Evolutionary conservation across 2,888 invertebrate genomes (phyloP), one percentile per base, ranked within the genome.

Genomic region (Cheilosia vernalis): DNA sequence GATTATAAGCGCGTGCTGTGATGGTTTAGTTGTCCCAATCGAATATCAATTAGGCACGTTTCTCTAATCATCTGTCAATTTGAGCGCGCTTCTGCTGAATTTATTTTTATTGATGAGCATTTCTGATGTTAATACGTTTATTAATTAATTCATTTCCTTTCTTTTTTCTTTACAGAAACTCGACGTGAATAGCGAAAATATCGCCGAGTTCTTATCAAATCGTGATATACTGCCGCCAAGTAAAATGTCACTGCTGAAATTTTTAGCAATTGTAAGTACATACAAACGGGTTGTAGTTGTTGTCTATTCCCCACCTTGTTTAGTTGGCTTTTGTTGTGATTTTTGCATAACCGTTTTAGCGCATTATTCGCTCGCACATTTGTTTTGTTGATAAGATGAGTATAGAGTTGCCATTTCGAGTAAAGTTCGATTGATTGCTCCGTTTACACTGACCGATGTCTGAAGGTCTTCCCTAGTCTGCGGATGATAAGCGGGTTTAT

Each of bases 261-360:
- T 96, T 91, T 93, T 96, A 91, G 96, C 96, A 89, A 95, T 96
- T 94, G 96, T 96, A 94, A 96, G 96, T 95, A 92, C 21, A 37
- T 13, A 37, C 37, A 37, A 13, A 37, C 4, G 1, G 10, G 13
- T 37, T 37, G 13, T 37, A 37, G 37, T 37, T 37, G 7, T 37
- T 37, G 1, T 13, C 13, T 3, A 4, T 37, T 37, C 37, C 13
- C 1, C 37, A 13, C 13, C 37, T 37, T 37, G 37, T 37, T 37
- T 13, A 33, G 9, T 55, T 21, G 0, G 3, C 15, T 6, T 24
- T 10, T 33, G 33, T 47, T 33, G 1, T 10, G 21, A 63, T 17
- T 40, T 27, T 40, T 27, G 24, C n/a, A 9, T 17, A 47, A 61
- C 40, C 40, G 17, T 21, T 56, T 56, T 56, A 37, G 13, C 13